Evolutionary conservation across 2,888 invertebrate genomes (phyloP).

Genomic region (Idaea dimidiata): DNA sequence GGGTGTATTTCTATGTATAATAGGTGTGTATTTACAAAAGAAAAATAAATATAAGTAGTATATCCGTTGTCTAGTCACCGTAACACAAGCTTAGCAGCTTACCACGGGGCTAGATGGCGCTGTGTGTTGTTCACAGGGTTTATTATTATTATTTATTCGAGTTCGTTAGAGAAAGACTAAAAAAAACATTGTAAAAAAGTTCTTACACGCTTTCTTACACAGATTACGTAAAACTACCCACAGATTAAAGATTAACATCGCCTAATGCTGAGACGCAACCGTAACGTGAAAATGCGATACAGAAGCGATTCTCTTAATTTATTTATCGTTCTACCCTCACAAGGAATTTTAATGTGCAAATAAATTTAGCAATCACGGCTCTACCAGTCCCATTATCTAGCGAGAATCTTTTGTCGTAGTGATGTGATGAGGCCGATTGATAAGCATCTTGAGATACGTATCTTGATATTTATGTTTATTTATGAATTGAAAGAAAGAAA

Average conservation of each 20-base stretch:
- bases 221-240: background rate
- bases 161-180: no score
- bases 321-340: constrained; percentile 26
- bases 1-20: no score
- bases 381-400: constrained; percentile 27
- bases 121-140: no score
- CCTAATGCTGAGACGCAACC: background rate
- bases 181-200: no score
- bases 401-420: constrained; percentile 23
- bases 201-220: no score
- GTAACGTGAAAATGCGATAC: background rate
- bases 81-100: no score
- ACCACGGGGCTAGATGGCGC: no score
- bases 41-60: no score
- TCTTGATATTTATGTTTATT: background rate
- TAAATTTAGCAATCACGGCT: constrained; percentile 30
- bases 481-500: no score
- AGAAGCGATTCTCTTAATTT: constrained; percentile 21
- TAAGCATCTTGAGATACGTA: background rate
- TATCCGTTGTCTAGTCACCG: no score
- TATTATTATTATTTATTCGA: no score
- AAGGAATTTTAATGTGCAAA: constrained; percentile 34
- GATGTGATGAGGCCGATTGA: background rate
- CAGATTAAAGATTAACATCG: background rate
- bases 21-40: no score